Percentiles rank a stretch among this genome's conserved stretches.
These are phyloP conservation scores for Poeciliopsis paucimaculata DNA, from an alignment of 2,797 vertebrate species.

Conservation along the genomic window DNA sequence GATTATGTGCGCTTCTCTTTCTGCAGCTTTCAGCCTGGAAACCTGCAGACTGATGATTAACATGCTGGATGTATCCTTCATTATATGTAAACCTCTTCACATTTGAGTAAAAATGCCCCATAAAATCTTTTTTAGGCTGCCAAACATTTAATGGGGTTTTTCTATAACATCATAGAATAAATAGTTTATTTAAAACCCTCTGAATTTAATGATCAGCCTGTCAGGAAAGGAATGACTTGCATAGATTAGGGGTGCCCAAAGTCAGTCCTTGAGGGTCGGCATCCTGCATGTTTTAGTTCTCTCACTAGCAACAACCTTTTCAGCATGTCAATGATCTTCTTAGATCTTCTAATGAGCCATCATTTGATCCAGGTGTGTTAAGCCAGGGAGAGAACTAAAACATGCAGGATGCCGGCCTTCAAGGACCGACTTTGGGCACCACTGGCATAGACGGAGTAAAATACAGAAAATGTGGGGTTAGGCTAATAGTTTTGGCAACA, in stretches of 20 bases:
- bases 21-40: constrained; percentile 92
- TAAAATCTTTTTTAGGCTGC: not conserved
- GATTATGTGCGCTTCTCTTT: constrained; percentile 32
- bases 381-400: no score
- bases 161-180: not conserved
- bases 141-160: not conserved
- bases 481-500: not conserved
- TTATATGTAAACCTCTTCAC: not conserved
- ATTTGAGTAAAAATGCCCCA: not conserved
- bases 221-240: not conserved
- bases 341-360: no score
- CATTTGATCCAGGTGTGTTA: no score
- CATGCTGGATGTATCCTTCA: constrained; percentile 98
- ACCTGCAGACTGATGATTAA: constrained; percentile 94
- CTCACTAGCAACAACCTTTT: no score
- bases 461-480: not conserved
- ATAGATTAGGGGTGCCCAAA: no score
- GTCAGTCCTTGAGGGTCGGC: no score
- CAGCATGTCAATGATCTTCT: no score
- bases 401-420: no score
- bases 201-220: not conserved
- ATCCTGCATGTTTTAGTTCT: no score
- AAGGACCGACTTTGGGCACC: no score
- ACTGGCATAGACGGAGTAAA: not conserved
- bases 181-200: not conserved